Percentiles rank a stretch among this genome's conserved stretches.
Conservation (phyloP, 2,888 invertebrate species). For the Phortica magna region DNA sequence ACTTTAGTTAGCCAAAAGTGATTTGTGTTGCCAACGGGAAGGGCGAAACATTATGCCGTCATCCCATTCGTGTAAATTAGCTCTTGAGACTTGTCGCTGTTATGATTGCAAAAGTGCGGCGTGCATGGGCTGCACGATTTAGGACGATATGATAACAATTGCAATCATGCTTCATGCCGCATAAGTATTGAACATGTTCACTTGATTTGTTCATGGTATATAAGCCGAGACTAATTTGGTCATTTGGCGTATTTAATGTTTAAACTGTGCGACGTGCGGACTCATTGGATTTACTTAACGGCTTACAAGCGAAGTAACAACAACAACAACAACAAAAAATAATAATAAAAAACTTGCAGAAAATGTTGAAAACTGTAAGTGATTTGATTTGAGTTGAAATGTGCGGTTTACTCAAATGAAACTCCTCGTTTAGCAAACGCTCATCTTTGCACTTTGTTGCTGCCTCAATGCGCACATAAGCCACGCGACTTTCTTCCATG, state of each 20-base stretch:
- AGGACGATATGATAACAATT: constrained; percentile 56
- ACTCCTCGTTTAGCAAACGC: background rate
- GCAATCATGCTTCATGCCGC: constrained; percentile 60
- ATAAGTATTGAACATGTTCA: constrained; percentile 48
- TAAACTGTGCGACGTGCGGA: constrained; percentile 12
- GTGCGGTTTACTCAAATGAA: too few species aligned
- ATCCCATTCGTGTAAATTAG: background rate
- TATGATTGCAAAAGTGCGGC: constrained; percentile 62
- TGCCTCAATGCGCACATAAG: background rate
- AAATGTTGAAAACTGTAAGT: constrained; percentile 57
- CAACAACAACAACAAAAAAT: constrained; percentile 29
- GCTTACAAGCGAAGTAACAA: too few species aligned
- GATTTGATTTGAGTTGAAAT: background rate
- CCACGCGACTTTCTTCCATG: background rate
- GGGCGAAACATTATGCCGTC: background rate
- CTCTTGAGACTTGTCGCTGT: background rate
- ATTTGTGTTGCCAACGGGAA: background rate
- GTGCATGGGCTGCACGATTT: constrained; percentile 66
- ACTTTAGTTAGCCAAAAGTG: background rate
- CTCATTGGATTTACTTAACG: constrained; percentile 43
- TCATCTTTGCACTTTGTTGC: background rate
- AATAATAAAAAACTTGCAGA: constrained; percentile 35
- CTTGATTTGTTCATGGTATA: background rate
- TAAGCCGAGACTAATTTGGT: background rate
- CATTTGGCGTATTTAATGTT: background rate